Conservation (phyloP, 2,113 vertebrate genomes). For the Esox niger region DNA sequence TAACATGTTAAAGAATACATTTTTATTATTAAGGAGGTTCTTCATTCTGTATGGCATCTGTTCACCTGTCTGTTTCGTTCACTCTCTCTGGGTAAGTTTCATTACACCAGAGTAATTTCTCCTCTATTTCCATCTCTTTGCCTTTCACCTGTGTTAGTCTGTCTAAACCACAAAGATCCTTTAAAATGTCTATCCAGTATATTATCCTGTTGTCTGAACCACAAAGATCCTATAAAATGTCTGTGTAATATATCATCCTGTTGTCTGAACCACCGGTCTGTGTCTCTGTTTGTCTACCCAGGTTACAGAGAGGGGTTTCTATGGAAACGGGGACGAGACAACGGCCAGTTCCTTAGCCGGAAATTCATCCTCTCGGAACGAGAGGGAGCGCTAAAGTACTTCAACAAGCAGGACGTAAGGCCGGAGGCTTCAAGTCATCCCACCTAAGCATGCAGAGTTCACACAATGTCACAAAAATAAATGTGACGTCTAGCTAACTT, state of each 20-base stretch:
- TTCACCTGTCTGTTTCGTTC: slow-evolving; percentile 18
- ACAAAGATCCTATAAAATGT: background rate
- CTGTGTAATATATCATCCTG: no score
- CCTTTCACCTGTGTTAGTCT: no score
- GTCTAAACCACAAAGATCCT: background rate
- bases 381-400: slow-evolving; percentile 92
- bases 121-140: background rate
- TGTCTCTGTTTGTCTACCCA: slow-evolving; percentile 47
- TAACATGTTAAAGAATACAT: slow-evolving; percentile 32
- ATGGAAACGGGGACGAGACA: slow-evolving; percentile 95
- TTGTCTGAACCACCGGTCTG: no score
- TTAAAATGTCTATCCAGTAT: background rate
- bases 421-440: background rate
- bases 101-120: background rate
- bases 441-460: background rate
- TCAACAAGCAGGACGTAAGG: slow-evolving; percentile 93
- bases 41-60: slow-evolving; percentile 20
- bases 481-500: background rate
- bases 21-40: slow-evolving; percentile 13
- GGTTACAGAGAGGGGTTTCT: slow-evolving; percentile 94
- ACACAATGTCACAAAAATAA: background rate
- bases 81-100: slow-evolving; percentile 5
- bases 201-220: no score
- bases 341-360: slow-evolving; percentile 89
- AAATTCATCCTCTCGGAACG: slow-evolving; percentile 91